These are phyloP conservation scores for Mixornis gularis DNA, from an alignment of 2,113 vertebrate genomes.

Conservation along the genomic window DNA sequence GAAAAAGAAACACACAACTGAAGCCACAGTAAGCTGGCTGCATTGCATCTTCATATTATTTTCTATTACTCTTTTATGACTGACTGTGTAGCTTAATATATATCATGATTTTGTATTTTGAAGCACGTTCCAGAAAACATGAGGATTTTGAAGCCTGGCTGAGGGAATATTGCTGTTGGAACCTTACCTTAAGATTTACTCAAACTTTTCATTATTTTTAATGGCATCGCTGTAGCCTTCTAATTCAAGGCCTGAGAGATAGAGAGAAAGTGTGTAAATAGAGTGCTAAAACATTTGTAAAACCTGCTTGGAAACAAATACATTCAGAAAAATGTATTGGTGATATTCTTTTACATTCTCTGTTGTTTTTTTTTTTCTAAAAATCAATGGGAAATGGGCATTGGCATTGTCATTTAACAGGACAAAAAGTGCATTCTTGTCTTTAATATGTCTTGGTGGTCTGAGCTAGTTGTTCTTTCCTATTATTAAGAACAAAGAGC, in stretches of 20 bases:
- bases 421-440: not conserved
- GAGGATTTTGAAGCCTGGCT: conserved; percentile 7
- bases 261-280: not conserved
- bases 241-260: not conserved
- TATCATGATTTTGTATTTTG: not conserved
- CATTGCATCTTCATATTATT: not conserved
- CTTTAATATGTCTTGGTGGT: not conserved
- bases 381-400: not conserved
- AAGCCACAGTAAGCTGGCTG: not conserved
- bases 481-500: not conserved
- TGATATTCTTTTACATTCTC: not conserved
- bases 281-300: not conserved
- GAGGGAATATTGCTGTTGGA: conserved; percentile 43
- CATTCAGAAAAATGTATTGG: not conserved
- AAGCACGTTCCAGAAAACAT: not conserved
- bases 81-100: not conserved
- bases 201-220: conserved; percentile 8
- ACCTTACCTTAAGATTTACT: not conserved
- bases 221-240: not conserved
- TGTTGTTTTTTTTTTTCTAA: accelerated
- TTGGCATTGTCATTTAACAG: not conserved
- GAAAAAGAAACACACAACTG: not conserved
- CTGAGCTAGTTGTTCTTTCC: not conserved
- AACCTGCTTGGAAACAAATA: not conserved
- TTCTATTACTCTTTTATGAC: conserved; percentile 16